Evolutionary conservation across 2,797 vertebrate species (phyloP), one percentile per base, ranked within the genome.

Genomic region (Sardinella longiceps): DNA sequence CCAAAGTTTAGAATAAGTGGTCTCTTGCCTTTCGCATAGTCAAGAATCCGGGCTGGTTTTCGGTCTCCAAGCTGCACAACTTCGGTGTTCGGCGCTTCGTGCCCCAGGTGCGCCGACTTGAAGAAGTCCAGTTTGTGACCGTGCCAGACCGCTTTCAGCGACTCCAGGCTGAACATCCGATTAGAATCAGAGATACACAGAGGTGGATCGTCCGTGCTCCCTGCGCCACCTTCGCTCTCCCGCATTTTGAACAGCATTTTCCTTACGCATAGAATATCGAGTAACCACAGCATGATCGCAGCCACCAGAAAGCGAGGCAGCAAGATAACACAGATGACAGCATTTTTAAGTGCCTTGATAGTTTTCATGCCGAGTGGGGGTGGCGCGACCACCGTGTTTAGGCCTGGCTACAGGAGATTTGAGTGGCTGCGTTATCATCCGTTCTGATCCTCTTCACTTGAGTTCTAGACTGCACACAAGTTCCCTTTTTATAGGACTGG

Each of bases 1-100:
- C 98, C 98, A 90, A 99, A 99, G 93, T 98, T 99, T 87, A 99
- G 96, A 89, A 99, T 95, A 87, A 99, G 96, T 66, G 98, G 98
- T 91, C 98, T 94, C 87, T 91, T 91, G 51, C 95, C 96, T 23
- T 94, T 95, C 1, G 96, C 97, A 87, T 95, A 98, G 88, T 99
- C 98, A 43, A 99, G 95, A 91, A 99, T 95, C 85, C 92, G 95
- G 88, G 92, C 90, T 87, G 89, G 93, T 91, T 91, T 94, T 91
- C 95, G 95, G 81, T 97, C 96, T 30, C 95, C 94, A 87, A 98
- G 95, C 89, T 94, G 94, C 56, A 99, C 95, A 80, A 99, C 98
- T 90, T 97, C 97, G 11, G 96, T 97, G 94, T 99, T 97, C 66
- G 98, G 98, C 43, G 98, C 98, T 3, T 92, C 88, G 37, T 93